Base-by-base conservation (phyloP, 2,888 invertebrate species). In the Conus canariensis region DNA sequence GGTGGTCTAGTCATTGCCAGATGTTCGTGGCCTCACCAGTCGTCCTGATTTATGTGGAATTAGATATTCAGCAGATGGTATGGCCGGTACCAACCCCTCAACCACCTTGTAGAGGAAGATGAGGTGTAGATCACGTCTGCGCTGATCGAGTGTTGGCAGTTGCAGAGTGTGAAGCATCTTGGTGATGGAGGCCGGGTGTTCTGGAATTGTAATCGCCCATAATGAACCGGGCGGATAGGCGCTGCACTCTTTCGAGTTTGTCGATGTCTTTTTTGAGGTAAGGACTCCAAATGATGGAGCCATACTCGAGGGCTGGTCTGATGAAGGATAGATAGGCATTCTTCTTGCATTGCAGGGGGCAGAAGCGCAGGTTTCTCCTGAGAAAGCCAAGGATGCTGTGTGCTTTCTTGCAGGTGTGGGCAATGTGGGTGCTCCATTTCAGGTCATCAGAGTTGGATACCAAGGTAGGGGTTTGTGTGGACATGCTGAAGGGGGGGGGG, bases 21-120 rank as follows among this genome's bases (percentile, higher is more conserved):
- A 74, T 74, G 70, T 74, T 74, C 70, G 70, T 74, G 19, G 70
- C 70, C 70, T 74, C 12, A 74, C 12, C n/a, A 74, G 70, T 12
- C 70, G 70, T 74, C 70, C 70, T 74, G 70, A n/a, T 74, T 74
- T 74, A 22, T 74, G 70, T 74, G 70, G 70, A 74, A n/a, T 74
- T 74, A 74, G 22, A 19, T 74, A 74, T 8, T 74, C 70, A 74
- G 70, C 70, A 74, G 70, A 22, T 74, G 70, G 70, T 74, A 74
- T 74, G 70, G 70, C 70, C n/a, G 70, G 70, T 74, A 74, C n/a
- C n/a, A 74, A 70, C 70, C 70, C 70, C 70, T 74, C 70, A 74
- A 74, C 70, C 70, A 74, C 70, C 70, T 74, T 74, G 70, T 74
- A 74, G 70, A 74, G 70, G 70, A 74, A 74, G 70, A 74, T 74